Evolutionary conservation across 2,888 invertebrate species (phyloP).

Genomic region (Nyleta sp.): DNA sequence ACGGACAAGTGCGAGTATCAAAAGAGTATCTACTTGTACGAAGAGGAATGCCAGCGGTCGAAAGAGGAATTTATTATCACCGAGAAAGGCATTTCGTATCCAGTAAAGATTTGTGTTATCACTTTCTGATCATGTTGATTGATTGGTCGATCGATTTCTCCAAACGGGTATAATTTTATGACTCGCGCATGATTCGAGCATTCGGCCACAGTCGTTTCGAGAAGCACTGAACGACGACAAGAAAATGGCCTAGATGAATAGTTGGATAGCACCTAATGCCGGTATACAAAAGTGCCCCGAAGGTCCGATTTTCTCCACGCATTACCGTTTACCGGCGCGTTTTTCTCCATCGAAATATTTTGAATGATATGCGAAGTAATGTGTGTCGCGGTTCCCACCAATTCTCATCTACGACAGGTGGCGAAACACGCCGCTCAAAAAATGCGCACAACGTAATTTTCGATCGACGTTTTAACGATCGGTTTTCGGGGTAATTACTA

Average conservation of each 20-base stretch:
- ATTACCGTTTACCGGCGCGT: conserved; percentile 43
- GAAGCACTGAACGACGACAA: conserved; percentile 51
- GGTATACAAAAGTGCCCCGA: conserved; percentile 52
- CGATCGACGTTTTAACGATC: conserved; percentile 5
- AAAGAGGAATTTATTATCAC: conserved; percentile 27
- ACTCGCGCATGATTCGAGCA: conserved; percentile 54
- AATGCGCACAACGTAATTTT: neutral
- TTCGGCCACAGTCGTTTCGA: conserved; percentile 42
- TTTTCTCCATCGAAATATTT: conserved; percentile 33
- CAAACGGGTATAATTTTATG: conserved; percentile 54
- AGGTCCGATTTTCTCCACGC: conserved; percentile 62
- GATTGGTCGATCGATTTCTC: conserved; percentile 43
- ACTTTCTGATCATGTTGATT: too few relatives aligned
- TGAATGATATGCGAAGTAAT: conserved; percentile 52
- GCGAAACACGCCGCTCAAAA: neutral
- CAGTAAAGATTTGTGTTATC: too few relatives aligned
- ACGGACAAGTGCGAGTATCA: conserved; percentile 22
- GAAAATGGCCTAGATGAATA: conserved; percentile 65
- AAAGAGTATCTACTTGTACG: conserved; percentile 13
- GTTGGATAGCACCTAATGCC: conserved; percentile 62
- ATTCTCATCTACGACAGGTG: neutral
- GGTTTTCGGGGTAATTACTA: conserved; percentile 15
- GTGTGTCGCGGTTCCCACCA: conserved; percentile 35
- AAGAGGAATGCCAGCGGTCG: conserved; percentile 10
- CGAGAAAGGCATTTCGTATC: conserved; percentile 25